A percentile compares a stretch with the other conserved stretches of the same genome.
These are phyloP conservation scores for Labeo rohita DNA, from an alignment of 2,113 vertebrate species.

Conservation along the genomic window DNA sequence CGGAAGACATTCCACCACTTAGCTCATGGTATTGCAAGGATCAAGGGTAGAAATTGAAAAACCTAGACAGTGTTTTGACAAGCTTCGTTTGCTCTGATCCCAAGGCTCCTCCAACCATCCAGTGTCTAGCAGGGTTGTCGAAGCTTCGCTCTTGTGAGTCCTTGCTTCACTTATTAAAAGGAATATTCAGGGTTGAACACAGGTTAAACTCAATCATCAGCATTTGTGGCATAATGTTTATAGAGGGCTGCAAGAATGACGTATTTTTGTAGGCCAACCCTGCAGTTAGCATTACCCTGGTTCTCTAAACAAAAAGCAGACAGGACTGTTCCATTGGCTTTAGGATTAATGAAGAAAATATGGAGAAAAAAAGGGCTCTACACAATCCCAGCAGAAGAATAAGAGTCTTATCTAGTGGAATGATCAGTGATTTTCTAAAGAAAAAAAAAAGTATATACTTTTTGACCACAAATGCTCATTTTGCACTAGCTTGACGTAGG, in stretches of 20 bases:
- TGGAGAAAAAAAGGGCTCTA: too few species aligned
- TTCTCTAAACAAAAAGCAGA: neutral
- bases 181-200: neutral
- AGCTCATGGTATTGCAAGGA: conserved; percentile 57
- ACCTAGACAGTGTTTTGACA: conserved; percentile 69
- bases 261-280: neutral
- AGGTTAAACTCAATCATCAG: neutral
- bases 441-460: too few species aligned
- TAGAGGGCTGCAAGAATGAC: neutral
- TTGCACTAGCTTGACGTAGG: too few species aligned
- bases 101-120: conserved; percentile 45
- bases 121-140: conserved; percentile 24
- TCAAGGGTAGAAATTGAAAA: conserved; percentile 65
- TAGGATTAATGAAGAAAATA: neutral
- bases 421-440: too few species aligned
- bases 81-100: conserved; percentile 61
- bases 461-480: too few species aligned
- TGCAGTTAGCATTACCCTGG: neutral
- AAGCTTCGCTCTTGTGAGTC: conserved; percentile 2
- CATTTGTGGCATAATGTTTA: neutral
- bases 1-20: conserved; percentile 60
- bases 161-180: neutral
- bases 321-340: neutral
- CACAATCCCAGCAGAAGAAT: too few species aligned
- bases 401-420: too few species aligned